Base-by-base conservation (phyloP, 2,888 invertebrate genomes). In the Sarcophaga subvicina region DNA sequence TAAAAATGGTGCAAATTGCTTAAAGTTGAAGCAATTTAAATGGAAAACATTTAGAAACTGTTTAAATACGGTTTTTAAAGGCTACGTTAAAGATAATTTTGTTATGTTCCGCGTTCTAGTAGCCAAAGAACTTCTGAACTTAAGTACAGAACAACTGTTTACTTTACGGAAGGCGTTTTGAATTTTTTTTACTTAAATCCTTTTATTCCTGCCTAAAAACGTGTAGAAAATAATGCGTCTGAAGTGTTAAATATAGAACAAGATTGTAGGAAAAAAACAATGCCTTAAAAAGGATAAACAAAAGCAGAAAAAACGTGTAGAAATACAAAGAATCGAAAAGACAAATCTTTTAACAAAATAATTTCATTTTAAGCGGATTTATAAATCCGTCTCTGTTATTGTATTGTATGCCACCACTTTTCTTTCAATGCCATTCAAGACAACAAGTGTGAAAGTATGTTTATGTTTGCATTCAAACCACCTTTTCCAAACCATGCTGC, bases 341-440 rank as follows among this genome's bases (percentile, higher is more conserved):
- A 84, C 79, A 89, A 88, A 89, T 89, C 88, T 86, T 85, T 88
- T 88, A 89, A 85, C 88, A 88, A 91, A 92, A 92, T 90, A 91
- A 92, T 92, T 92, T 92, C 86, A 90, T 91, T 91, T 90, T 92
- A 92, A 92, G 92, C 91, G 90, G 92, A 90, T 92, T 92, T 91
- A 82, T 66, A 84, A 82, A 84, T 86, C 14, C 54, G 54, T 78
- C 62, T 78, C 78, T 54, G 54, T 54, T 54, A 54, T 54, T 85
- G 81, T 75, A 86, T 83, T 70, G 47, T 86, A 88, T 83, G 11
- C 37, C 4, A 89, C 78, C 60, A 78, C 67, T 10, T 37, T 37
- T 37, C 37, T 37, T 37, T 37, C 37, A 37, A 37, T 37, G 37
- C 37, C 37, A 37, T 37, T 37, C 37, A 37, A 37, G 37, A 37